Percentiles rank a stretch among this genome's conserved stretches.
phyloP scores from a whole-genome alignment of 2,797 vertebrate genomes.

The Amphiprion clarkii region DNA sequence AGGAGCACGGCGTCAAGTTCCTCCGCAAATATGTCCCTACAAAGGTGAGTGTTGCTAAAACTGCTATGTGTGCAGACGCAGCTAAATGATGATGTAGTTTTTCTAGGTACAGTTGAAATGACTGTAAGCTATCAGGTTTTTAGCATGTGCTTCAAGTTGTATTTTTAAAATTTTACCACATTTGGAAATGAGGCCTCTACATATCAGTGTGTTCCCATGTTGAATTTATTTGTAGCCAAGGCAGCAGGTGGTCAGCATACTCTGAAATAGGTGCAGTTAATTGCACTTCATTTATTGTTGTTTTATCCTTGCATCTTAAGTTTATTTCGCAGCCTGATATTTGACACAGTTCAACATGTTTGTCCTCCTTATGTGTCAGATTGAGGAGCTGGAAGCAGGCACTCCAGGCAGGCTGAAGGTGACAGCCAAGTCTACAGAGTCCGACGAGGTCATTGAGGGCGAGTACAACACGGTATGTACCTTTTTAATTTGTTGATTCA shows the following conservation, averaged over 20 bases:
- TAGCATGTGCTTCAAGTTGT: no score
- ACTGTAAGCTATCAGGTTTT: no score
- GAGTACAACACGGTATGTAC: constrained; percentile 94
- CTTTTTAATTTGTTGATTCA: neutral
- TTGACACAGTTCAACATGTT: neutral
- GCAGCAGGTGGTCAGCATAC: neutral
- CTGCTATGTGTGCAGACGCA: neutral
- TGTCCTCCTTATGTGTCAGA: constrained; percentile 76
- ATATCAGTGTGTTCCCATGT: no score
- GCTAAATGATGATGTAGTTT: neutral
- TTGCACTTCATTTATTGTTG: constrained; percentile 1
- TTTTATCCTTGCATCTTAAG: neutral
- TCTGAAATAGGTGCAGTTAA: neutral
- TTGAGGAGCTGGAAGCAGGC: constrained; percentile 93
- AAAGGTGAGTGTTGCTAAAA: constrained; percentile 80
- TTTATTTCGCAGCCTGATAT: neutral
- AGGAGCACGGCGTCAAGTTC: constrained; percentile 92
- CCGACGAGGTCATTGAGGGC: constrained; percentile 85
- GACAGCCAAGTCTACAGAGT: constrained; percentile 91
- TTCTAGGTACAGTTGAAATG: neutral
- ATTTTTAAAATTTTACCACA: no score
- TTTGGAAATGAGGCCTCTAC: no score
- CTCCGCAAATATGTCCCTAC: constrained; percentile 90
- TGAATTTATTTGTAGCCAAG: neutral
- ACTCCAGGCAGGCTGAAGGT: constrained; percentile 93